Percentiles rank a stretch among this genome's conserved stretches.
These are phyloP conservation scores for Cephonodes hylas DNA, from an alignment of 2,888 invertebrate species.

Conservation along the genomic window DNA sequence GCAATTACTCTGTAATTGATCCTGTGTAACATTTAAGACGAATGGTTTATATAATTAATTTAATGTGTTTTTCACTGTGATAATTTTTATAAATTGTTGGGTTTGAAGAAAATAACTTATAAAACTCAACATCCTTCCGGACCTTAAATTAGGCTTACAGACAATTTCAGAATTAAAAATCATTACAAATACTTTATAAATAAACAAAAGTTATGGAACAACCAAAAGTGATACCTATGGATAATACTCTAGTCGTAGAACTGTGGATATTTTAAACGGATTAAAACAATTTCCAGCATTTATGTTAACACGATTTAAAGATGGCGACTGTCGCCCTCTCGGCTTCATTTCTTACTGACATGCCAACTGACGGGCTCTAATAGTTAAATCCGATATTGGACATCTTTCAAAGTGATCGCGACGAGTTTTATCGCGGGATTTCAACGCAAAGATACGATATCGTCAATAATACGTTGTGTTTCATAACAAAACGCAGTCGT, in stretches of 20 bases:
- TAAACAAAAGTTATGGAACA: not conserved
- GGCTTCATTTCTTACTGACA: not conserved
- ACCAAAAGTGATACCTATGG: not conserved
- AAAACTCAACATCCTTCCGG: no score
- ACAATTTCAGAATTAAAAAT: no score
- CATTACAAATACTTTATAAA: no score
- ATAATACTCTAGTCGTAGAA: not conserved
- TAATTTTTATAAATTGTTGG: no score
- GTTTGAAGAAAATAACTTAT: no score
- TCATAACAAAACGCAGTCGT: no score
- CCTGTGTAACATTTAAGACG: no score
- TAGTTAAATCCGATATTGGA: not conserved
- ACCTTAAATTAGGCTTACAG: no score
- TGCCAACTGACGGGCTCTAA: not conserved
- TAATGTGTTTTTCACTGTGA: no score
- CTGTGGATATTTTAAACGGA: not conserved
- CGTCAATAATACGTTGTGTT: no score
- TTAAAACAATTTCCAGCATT: not conserved
- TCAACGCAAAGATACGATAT: not conserved
- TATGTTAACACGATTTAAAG: not conserved
- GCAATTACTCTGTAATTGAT: no score
- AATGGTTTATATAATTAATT: no score
- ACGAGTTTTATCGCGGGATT: not conserved
- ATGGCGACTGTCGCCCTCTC: not conserved
- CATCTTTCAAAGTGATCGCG: not conserved